Evolutionary conservation across 2,797 vertebrate genomes (phyloP).

Genomic region (Manis pentadactyla): DNA sequence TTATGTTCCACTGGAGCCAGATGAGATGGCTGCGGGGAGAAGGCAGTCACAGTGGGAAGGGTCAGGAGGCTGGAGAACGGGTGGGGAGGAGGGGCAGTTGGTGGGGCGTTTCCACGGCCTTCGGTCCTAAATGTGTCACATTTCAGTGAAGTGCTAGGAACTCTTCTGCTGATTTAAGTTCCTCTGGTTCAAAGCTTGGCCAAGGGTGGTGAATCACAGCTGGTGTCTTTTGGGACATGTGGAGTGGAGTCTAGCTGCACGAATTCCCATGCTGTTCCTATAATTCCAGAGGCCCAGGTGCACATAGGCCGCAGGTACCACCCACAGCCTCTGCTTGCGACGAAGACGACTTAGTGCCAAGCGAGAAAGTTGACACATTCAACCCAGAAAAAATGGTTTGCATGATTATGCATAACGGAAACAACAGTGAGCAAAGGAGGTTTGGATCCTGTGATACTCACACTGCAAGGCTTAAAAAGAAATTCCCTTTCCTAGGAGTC

Average conservation of each 20-base stretch:
- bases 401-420: neutral
- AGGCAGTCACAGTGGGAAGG: too few relatives aligned
- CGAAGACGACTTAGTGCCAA: rapidly evolving
- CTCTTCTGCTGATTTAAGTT: neutral
- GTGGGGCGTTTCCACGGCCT: rapidly evolving
- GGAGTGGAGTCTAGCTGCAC: neutral
- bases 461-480: too few relatives aligned
- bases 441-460: too few relatives aligned
- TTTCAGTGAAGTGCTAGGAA: neutral
- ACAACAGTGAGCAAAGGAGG: neutral
- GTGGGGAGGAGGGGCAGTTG: neutral
- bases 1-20: too few relatives aligned
- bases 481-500: too few relatives aligned
- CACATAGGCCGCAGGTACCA: too few relatives aligned
- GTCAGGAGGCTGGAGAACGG: too few relatives aligned
- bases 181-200: neutral
- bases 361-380: too few relatives aligned
- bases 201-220: neutral
- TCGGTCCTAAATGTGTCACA: too few relatives aligned
- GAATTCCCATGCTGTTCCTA: too few relatives aligned
- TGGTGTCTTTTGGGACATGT: rapidly evolving
- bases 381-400: neutral
- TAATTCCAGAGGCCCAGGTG: too few relatives aligned
- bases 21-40: too few relatives aligned
- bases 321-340: neutral